Evolutionary conservation across 2,797 vertebrate genomes (phyloP), one percentile per base, ranked within the genome.

Genomic region (Capromys pilorides): DNA sequence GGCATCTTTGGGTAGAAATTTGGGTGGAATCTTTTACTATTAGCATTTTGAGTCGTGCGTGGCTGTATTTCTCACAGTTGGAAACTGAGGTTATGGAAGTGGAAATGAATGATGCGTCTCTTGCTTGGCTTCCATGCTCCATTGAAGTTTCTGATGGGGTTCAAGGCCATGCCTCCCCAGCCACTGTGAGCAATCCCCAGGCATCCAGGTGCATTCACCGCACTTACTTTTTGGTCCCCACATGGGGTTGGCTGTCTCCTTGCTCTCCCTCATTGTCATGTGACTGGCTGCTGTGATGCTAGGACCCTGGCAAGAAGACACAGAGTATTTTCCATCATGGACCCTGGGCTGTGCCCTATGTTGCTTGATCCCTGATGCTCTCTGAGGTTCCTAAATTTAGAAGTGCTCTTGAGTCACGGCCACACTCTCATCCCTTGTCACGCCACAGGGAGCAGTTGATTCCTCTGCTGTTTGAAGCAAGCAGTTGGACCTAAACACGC

Each of bases 161-260:
- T n/a, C 1, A 14, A 41, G 26, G 8, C 31, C 1, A 14, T 11
- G 12, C 33, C 41, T 31, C 19, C 1, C 8, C 10, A 2, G 21
- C 2, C 0, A 14, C 13, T 22, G 11, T 11, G 21, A 83, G 39
- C 79, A 73, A 9, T 79, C 31, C 0, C 51, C 4, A 4, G 18
- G 0, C n/a, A 1, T 14, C 19, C 10, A 0, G 2, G 3, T 14
- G 5, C 31, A 4, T 66, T 79, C 66, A 6, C 45, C 5, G 24
- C 26, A 22, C 1, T 1, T 4, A 19, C 36, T 10, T 66, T 26
- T 45, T 12, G 71, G 69, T 26, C 16, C 7, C 28, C 36, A 13
- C 0, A 0, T 2, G 33, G 79, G 39, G 0, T 5, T 13, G 18
- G 14, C 59, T 28, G 6, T 1, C 8, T 1, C 26, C 6, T 54